Percentiles rank a stretch among this genome's conserved stretches.
These are phyloP conservation scores for Poecilobothrus nobilitatus DNA, from an alignment of 2,888 invertebrate species.

Conservation along the genomic window DNA sequence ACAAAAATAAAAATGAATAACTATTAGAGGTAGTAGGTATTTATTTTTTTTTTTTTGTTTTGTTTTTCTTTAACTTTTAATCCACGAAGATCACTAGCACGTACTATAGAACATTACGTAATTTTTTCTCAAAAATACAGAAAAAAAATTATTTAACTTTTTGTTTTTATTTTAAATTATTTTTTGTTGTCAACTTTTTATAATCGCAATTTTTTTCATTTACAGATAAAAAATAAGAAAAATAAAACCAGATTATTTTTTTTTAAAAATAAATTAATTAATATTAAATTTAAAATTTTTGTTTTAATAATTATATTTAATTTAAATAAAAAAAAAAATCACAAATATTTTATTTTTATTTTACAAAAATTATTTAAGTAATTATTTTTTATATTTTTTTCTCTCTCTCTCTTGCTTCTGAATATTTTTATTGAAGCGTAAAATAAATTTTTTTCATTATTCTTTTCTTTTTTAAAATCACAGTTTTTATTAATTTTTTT, in stretches of 20 bases:
- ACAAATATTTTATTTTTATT: too few relatives aligned
- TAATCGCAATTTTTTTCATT: too few relatives aligned
- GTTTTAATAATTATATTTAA: too few relatives aligned
- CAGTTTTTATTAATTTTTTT: neutral
- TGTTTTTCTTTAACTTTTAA: neutral
- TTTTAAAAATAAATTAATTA: too few relatives aligned
- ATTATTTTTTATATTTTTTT: too few relatives aligned
- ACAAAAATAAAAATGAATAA: neutral
- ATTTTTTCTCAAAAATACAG: neutral
- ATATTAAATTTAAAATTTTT: too few relatives aligned
- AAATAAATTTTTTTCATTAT: constrained; percentile 1
- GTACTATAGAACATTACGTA: constrained; percentile 1
- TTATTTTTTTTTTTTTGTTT: neutral
- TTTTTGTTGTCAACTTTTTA: too few relatives aligned
- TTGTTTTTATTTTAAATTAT: neutral
- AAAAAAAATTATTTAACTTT: neutral
- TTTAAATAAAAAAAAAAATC: too few relatives aligned
- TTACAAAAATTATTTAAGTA: too few relatives aligned
- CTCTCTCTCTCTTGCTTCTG: too few relatives aligned
- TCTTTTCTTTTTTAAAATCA: neutral
- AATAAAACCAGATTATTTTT: too few relatives aligned
- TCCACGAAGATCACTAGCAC: neutral
- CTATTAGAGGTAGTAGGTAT: neutral
- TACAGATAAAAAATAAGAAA: too few relatives aligned
- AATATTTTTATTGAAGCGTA: neutral